These are phyloP conservation scores for Cremastinae sp. DNA, from an alignment of 2,888 invertebrate species.

Conservation along the genomic window DNA sequence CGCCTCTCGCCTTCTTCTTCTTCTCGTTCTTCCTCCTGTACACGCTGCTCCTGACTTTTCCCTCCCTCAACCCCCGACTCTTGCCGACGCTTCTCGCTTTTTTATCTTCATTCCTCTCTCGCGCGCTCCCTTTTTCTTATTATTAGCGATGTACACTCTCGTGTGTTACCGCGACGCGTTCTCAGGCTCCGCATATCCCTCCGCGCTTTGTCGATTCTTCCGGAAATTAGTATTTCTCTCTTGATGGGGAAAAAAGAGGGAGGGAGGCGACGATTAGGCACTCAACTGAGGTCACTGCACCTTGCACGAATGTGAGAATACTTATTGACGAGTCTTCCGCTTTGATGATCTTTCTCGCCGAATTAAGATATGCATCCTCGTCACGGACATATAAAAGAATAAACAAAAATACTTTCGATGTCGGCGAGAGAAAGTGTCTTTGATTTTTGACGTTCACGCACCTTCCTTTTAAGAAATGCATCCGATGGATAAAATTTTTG, in stretches of 20 bases:
- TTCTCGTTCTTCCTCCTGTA: too few relatives aligned
- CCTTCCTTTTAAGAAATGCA: too few relatives aligned
- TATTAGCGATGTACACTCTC: too few relatives aligned
- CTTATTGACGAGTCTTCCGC: conserved; percentile 30
- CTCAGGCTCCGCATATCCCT: conserved; percentile 29
- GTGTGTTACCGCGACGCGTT: conserved; percentile 2
- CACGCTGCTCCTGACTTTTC: conserved; percentile 59
- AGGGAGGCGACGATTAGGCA: not conserved
- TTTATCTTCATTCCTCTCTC: not conserved
- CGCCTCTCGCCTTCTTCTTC: conserved; percentile 51
- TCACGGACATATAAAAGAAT: too few relatives aligned
- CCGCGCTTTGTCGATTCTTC: conserved; percentile 26
- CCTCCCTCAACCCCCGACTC: not conserved
- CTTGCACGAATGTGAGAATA: not conserved
- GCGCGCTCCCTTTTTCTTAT: not conserved
- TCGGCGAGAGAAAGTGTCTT: too few relatives aligned
- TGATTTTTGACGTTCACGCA: too few relatives aligned
- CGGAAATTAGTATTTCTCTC: conserved; percentile 21
- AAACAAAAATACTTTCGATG: too few relatives aligned
- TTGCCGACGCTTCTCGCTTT: not conserved
- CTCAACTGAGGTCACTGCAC: conserved; percentile 30
- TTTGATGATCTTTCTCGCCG: conserved; percentile 22
- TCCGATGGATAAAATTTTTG: too few relatives aligned
- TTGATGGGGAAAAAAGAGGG: conserved; percentile 4
- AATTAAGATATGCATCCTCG: not conserved